A percentile compares a stretch with the other conserved stretches of the same genome.
These are phyloP conservation scores for Vanessa tameamea DNA, from an alignment of 1,140 invertebrate species.

Conservation along the genomic window DNA sequence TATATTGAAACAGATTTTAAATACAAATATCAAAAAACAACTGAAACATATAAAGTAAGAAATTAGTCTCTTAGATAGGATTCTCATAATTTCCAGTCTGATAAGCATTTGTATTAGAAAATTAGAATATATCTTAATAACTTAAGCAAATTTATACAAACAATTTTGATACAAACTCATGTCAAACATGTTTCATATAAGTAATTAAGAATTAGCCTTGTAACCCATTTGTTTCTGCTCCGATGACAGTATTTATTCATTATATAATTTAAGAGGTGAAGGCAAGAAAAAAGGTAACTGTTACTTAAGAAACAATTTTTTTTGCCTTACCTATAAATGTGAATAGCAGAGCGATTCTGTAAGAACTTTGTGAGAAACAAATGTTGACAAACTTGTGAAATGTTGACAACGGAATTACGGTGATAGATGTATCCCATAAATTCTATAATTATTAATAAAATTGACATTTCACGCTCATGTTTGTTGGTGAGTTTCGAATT, in stretches of 20 bases:
- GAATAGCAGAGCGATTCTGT: no score
- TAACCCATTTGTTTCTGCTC: conserved; percentile 7
- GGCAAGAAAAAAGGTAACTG: neutral
- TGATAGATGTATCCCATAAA: no score
- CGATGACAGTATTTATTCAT: neutral
- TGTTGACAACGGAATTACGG: no score
- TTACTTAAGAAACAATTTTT: neutral
- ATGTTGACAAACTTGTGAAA: no score
- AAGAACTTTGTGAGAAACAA: no score
- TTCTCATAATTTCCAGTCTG: neutral
- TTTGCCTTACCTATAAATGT: no score
- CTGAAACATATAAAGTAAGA: neutral
- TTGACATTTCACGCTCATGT: no score
- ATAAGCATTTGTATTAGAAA: neutral
- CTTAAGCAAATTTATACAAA: neutral
- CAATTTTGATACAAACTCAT: neutral
- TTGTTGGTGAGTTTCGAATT: no score
- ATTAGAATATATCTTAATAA: neutral
- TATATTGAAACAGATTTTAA: no score
- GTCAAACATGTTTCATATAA: neutral
- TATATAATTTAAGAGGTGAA: neutral
- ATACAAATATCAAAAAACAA: no score
- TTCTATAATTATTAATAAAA: no score
- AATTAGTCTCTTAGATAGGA: conserved; percentile 3
- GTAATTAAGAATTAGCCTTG: neutral